These are phyloP conservation scores for Siderastrea radians DNA, from an alignment of 92 coral and sea anemone genomes.

Conservation along the genomic window DNA sequence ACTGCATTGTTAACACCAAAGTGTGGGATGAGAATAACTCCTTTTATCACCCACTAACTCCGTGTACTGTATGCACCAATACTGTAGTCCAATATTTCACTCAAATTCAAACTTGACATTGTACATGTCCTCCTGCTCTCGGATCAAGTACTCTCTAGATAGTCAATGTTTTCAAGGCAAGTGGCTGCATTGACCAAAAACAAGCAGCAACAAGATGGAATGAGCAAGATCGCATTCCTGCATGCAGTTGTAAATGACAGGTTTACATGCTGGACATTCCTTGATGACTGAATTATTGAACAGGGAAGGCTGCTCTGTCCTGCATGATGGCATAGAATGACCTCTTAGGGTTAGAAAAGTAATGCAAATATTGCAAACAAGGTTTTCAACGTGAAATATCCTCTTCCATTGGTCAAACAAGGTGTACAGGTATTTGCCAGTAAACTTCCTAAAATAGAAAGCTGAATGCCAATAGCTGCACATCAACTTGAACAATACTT, in stretches of 20 bases:
- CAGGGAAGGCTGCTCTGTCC: slow-evolving; percentile 9
- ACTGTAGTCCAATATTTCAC: neutral
- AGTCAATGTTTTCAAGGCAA: neutral
- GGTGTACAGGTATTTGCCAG: neutral
- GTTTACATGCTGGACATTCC: slow-evolving; percentile 4
- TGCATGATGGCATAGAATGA: neutral
- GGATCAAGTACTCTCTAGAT: neutral
- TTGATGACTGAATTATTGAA: neutral
- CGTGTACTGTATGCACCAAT: neutral
- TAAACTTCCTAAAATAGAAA: neutral
- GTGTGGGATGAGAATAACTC: neutral
- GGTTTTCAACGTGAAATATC: slow-evolving; percentile 80
- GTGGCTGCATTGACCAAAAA: neutral
- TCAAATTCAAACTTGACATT: neutral
- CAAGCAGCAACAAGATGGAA: neutral
- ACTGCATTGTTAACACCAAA: neutral
- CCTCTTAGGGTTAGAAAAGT: neutral
- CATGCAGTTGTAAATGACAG: neutral
- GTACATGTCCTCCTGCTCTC: neutral
- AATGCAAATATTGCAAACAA: slow-evolving; percentile 90
- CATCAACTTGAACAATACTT: slow-evolving; percentile 11
- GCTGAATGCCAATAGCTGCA: neutral
- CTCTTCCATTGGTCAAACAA: neutral
- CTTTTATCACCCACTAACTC: neutral
- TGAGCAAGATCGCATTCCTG: neutral